Evolutionary conservation across 2,797 vertebrate species (phyloP).

Genomic region (Acrossocheilus wenchowensis): DNA sequence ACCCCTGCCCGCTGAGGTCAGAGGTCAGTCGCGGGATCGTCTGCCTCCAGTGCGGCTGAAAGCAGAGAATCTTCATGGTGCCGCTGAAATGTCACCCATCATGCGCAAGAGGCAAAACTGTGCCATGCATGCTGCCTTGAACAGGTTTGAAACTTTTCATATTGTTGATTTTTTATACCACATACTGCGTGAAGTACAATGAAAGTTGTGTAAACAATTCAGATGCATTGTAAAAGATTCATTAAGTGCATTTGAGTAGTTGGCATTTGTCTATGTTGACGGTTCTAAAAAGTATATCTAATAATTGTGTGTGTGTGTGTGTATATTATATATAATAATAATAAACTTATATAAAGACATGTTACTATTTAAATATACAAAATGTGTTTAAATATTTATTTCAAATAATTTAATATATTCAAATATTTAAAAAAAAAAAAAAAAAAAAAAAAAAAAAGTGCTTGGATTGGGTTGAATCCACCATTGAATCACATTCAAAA

Average conservation of each 20-base stretch:
- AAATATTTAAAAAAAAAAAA: neutral
- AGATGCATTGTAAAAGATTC: neutral
- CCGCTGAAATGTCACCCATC: constrained; percentile 42
- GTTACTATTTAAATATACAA: neutral
- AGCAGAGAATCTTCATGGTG: constrained; percentile 5
- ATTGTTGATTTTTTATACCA: neutral
- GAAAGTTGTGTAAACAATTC: neutral
- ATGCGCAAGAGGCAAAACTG: constrained; percentile 59
- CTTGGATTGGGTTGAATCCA: constrained; percentile 10
- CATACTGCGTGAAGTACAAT: neutral
- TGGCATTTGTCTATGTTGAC: neutral
- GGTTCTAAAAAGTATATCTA: neutral
- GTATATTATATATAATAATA: no score
- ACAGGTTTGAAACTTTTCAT: constrained; percentile 61
- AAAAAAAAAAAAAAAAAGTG: neutral
- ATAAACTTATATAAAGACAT: neutral
- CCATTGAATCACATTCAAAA: constrained; percentile 9
- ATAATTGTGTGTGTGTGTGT: neutral
- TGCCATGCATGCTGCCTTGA: constrained; percentile 44
- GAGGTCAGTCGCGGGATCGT: neutral
- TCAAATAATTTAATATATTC: neutral
- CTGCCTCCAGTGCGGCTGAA: neutral
- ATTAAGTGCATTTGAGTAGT: neutral
- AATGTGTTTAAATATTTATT: neutral
- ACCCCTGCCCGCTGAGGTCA: neutral